phyloP scores from a whole-genome alignment of 1,140 invertebrate species.

The Ips nitidus region DNA sequence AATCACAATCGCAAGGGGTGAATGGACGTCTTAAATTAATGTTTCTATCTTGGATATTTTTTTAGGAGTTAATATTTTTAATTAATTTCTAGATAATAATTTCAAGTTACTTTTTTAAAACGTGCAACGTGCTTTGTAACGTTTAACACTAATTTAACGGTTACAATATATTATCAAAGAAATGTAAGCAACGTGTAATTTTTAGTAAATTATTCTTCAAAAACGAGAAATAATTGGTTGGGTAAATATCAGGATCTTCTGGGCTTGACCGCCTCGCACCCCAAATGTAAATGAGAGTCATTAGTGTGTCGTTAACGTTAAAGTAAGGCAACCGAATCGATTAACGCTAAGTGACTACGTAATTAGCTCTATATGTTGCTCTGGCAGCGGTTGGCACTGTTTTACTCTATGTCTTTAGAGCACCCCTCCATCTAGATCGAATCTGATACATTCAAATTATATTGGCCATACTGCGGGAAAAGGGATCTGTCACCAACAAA shows the following conservation, averaged over 20 bases:
- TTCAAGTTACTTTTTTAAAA: slow-evolving; percentile 1
- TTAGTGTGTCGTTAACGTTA: slow-evolving; percentile 54
- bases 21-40: slow-evolving; percentile 17
- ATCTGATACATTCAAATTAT: slow-evolving; percentile 10
- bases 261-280: slow-evolving; percentile 13
- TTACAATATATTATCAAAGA: background rate
- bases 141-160: background rate
- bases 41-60: slow-evolving; percentile 3
- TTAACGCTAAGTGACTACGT: slow-evolving; percentile 55
- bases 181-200: background rate
- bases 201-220: background rate
- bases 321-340: slow-evolving; percentile 54
- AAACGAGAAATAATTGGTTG: background rate
- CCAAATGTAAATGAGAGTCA: slow-evolving; percentile 53
- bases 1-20: slow-evolving; percentile 5
- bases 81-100: slow-evolving; percentile 11
- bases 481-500: slow-evolving; percentile 7
- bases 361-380: slow-evolving; percentile 51
- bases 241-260: background rate
- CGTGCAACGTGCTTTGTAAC: too few species aligned
- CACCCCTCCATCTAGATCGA: slow-evolving; percentile 4
- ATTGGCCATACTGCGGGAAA: slow-evolving; percentile 12
- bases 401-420: slow-evolving; percentile 12
- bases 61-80: slow-evolving; percentile 8
- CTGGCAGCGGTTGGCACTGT: slow-evolving; percentile 12